These are phyloP conservation scores for Sebastiscus albofasciatus DNA, from an alignment of 2,797 vertebrate genomes.

Conservation along the genomic window DNA sequence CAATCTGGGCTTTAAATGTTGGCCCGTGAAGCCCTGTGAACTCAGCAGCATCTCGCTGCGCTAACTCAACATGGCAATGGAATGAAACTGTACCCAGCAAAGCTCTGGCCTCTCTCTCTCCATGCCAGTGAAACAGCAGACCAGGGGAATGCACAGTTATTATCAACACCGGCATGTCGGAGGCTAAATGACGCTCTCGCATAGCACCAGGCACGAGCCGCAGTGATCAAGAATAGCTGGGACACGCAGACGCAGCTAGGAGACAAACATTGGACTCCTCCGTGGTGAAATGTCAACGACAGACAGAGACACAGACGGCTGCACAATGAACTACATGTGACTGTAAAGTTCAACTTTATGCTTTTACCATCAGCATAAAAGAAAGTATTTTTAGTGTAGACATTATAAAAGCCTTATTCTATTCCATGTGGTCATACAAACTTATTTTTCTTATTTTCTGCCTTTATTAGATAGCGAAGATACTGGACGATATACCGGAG, in stretches of 20 bases:
- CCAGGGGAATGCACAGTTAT: slow-evolving; percentile 69
- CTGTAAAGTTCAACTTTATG: neutral
- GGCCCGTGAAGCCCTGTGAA: slow-evolving; percentile 23
- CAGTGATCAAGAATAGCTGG: slow-evolving; percentile 37
- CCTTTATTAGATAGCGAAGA: neutral
- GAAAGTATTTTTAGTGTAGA: too few relatives aligned
- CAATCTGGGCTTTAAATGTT: slow-evolving; percentile 38
- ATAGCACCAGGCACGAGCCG: slow-evolving; percentile 47
- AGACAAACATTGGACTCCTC: slow-evolving; percentile 4
- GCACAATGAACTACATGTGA: neutral
- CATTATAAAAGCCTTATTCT: neutral
- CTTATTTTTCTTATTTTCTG: neutral
- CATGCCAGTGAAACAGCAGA: slow-evolving; percentile 61
- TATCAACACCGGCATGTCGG: slow-evolving; percentile 62
- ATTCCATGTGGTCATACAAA: neutral
- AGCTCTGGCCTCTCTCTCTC: slow-evolving; percentile 40
- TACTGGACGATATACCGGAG: neutral
- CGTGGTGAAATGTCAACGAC: slow-evolving; percentile 6
- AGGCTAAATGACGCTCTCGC: slow-evolving; percentile 40
- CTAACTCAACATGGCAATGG: slow-evolving; percentile 56
- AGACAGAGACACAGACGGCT: neutral
- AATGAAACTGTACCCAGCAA: slow-evolving; percentile 61
- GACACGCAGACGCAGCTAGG: slow-evolving; percentile 26
- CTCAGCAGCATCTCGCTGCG: slow-evolving; percentile 13
- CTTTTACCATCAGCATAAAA: neutral